These are phyloP conservation scores for Drosophila lacicola DNA, from an alignment of 2,888 invertebrate species.

Conservation along the genomic window DNA sequence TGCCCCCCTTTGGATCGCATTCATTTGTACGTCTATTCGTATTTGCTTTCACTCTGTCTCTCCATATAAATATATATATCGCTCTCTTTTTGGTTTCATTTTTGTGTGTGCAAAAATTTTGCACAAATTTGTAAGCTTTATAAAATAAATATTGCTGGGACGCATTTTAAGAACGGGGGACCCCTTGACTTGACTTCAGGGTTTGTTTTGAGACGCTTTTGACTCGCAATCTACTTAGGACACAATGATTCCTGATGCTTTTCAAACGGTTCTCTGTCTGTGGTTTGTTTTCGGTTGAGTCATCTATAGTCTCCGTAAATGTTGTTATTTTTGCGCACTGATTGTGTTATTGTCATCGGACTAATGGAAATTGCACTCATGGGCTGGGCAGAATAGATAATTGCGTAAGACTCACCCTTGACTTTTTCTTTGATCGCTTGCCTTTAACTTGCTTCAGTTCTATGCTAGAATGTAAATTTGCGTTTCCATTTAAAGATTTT, in stretches of 20 bases:
- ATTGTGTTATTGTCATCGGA: slow-evolving; percentile 65
- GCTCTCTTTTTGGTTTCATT: not conserved
- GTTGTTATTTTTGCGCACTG: slow-evolving; percentile 23
- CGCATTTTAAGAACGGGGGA: slow-evolving; percentile 11
- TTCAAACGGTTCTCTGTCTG: slow-evolving; percentile 14
- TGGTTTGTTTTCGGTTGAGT: slow-evolving; percentile 28
- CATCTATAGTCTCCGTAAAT: slow-evolving; percentile 30
- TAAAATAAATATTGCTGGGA: slow-evolving; percentile 69
- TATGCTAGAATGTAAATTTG: too few species aligned
- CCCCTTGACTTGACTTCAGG: slow-evolving; percentile 37
- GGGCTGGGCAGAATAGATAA: slow-evolving; percentile 9
- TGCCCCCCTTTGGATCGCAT: slow-evolving; percentile 41
- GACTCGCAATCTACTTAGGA: slow-evolving; percentile 46
- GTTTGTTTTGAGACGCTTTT: slow-evolving; percentile 39
- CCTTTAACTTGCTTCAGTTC: too few species aligned
- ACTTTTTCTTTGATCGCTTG: not conserved
- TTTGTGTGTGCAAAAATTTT: slow-evolving; percentile 54
- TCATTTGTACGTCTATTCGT: slow-evolving; percentile 45
- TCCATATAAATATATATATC: not conserved
- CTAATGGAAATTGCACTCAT: slow-evolving; percentile 50
- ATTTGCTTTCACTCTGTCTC: slow-evolving; percentile 14
- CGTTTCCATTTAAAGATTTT: too few species aligned
- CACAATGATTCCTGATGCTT: slow-evolving; percentile 38
- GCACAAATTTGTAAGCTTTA: slow-evolving; percentile 75
- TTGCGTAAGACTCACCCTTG: not conserved